Evolutionary conservation across 2,113 vertebrate genomes (phyloP).

Genomic region (Poicephalus gulielmi): DNA sequence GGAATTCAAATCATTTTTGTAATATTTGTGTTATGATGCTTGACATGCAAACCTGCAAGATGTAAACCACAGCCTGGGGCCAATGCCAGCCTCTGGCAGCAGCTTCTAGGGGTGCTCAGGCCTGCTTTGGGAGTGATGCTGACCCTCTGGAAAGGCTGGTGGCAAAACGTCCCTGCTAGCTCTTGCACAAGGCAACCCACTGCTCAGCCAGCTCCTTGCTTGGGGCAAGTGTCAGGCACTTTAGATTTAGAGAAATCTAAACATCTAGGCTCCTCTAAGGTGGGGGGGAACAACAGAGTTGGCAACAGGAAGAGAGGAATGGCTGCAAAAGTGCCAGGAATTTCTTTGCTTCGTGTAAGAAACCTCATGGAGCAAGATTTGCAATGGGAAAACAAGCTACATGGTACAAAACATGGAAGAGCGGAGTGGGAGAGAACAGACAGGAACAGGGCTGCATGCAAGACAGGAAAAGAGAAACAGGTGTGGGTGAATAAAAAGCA

Average conservation of each 20-base stretch:
- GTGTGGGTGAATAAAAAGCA: not conserved
- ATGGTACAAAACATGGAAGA: not conserved
- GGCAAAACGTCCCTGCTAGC: not conserved
- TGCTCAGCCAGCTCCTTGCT: not conserved
- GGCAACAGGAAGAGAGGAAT: not conserved
- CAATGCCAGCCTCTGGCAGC: not conserved
- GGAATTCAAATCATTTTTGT: not conserved
- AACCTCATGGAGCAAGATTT: not conserved
- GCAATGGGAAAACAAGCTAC: not conserved
- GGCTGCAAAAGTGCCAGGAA: not conserved
- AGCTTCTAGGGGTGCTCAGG: fast-evolving
- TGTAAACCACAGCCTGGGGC: not conserved
- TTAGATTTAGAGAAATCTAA: not conserved
- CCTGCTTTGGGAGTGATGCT: not conserved
- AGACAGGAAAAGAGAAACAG: not conserved
- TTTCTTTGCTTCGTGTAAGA: not conserved
- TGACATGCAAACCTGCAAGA: not conserved
- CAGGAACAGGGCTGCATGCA: not conserved
- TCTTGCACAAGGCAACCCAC: not conserved
- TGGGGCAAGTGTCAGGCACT: not conserved
- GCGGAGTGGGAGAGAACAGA: not conserved
- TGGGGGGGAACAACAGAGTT: not conserved
- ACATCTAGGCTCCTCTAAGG: not conserved
- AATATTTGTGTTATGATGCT: not conserved
- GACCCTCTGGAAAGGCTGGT: not conserved